Base-by-base conservation (phyloP, 1,140 invertebrate species). In the Sycobia sp. region DNA sequence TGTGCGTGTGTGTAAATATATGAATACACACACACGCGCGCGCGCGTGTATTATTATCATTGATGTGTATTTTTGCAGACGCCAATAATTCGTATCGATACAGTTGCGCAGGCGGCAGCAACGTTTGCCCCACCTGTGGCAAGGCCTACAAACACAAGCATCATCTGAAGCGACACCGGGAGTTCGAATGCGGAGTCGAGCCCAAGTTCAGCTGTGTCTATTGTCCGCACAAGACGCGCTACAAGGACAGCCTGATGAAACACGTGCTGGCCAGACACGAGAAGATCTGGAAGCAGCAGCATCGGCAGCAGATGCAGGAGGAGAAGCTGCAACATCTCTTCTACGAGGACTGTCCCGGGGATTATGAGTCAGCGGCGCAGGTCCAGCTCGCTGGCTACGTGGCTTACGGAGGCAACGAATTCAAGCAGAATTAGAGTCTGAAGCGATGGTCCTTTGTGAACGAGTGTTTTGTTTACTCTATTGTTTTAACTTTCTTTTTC, bases 111-210 rank as follows among this genome's bases (percentile, higher is more conserved):
- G 22, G 7, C 22, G 38, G 36, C 38, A 44, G 36, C 22, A 75
- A 78, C 29, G 70, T 72, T 0, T 86, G 85, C 59, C 58, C 58
- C 1, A 77, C 78, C 53, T 87, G 86, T 65, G 80, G 79, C 4
- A 82, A 82, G 56, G 76, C 80, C 8, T 87, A 86, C 71, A 86
- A 85, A 55, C 81, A 84, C 39, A 83, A 81, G 60, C 76, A 81
- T 16, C 82, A 77, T 18, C 47, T 81, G 58, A 82, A 80, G 57
- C 76, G 82, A 16, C 86, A 87, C 66, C 75, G 83, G 64, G 81
- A 84, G 34, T 87, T 83, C 60, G 85, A 87, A 67, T 87, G 86
- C 63, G 85, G 85, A n/a, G 76, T 84, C 16, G 82, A 84, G 64
- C 83, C 85, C 1, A 82, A 84, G 68, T 86, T 85, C 68, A 73